Evolutionary conservation across 2,797 vertebrate genomes (phyloP), one percentile per base, ranked within the genome.

Genomic region (Cyprinodon diabolis): DNA sequence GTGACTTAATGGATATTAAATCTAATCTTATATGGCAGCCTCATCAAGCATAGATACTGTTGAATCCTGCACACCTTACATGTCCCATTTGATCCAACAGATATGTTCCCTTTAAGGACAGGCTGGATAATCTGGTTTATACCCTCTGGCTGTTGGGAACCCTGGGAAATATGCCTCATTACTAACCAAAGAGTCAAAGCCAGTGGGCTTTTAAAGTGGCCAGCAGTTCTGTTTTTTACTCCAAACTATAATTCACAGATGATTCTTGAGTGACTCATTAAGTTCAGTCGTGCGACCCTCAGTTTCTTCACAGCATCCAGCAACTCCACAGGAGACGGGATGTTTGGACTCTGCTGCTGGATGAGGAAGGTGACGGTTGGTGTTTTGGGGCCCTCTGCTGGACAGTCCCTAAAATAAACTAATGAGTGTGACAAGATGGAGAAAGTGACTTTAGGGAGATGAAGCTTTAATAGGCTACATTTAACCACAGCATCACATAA

Each of bases 241-340:
- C 77, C 70, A 55, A 82, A 81, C 87, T 45, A 74, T 75, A 80
- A 86, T 80, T 87, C 76, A 83, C 86, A 89, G 84, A 89, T 77
- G 89, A 90, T 78, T 81, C 77, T 74, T 72, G 75, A 87, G 83
- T 93, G 92, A 92, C 84, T 92, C 92, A 87, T 92, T 90, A 90
- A 81, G 77, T 82, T 81, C 52, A 75, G 88, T 79, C 57, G 65
- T 54, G 45, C 10, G 71, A 82, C 79, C 76, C 78, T 69, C 21
- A 13, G 66, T 81, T 72, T 68, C 79, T 66, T 76, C 52, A 65
- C 84, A 65, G 75, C 82, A 74, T 71, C 75, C 70, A 60, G 71
- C 74, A 48, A 83, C 85, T 69, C 79, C 79, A 55, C 79, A 74
- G 52, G 77, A 75, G 56, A 49, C 69, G 60, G 69, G 68, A 45